Percentiles rank a stretch among this genome's conserved stretches.
Conservation (phyloP, 2,888 invertebrate species). For the Sarcophaga rosellei region DNA sequence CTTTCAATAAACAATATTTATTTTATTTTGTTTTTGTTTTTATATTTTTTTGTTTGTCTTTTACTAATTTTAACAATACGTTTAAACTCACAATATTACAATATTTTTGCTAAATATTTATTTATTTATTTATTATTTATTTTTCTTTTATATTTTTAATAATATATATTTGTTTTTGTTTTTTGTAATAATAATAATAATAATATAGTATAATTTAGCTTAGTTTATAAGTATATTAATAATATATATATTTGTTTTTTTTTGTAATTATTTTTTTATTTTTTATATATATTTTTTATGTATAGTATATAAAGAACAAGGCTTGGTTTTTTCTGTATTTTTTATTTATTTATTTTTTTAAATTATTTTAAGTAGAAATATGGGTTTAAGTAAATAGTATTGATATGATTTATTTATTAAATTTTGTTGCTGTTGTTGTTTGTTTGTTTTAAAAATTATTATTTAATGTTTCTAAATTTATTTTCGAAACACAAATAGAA, state of each 20-base stretch:
- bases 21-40: conserved; percentile 58
- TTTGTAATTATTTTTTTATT: conserved; percentile 62
- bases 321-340: conserved; percentile 69
- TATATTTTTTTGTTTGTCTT: conserved; percentile 68
- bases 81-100: conserved; percentile 80
- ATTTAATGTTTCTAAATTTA: too few species aligned
- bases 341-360: conserved; percentile 38
- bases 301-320: conserved; percentile 73
- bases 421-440: conserved; percentile 22
- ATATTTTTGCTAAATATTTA: conserved; percentile 80
- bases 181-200: conserved; percentile 65
- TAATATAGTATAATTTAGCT: conserved; percentile 69
- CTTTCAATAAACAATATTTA: conserved; percentile 62
- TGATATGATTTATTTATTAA: conserved; percentile 67
- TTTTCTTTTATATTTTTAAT: conserved; percentile 50
- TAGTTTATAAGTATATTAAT: conserved; percentile 70
- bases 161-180: too few species aligned
- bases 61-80: conserved; percentile 78
- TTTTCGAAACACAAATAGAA: too few species aligned
- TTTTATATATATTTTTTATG: conserved; percentile 60
- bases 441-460: not conserved
- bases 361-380: conserved; percentile 54
- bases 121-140: conserved; percentile 72
- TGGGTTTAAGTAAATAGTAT: conserved; percentile 65
- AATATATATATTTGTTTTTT: conserved; percentile 72